Conservation (phyloP, 2,888 invertebrate species). For the Branchellion lobata region DNA sequence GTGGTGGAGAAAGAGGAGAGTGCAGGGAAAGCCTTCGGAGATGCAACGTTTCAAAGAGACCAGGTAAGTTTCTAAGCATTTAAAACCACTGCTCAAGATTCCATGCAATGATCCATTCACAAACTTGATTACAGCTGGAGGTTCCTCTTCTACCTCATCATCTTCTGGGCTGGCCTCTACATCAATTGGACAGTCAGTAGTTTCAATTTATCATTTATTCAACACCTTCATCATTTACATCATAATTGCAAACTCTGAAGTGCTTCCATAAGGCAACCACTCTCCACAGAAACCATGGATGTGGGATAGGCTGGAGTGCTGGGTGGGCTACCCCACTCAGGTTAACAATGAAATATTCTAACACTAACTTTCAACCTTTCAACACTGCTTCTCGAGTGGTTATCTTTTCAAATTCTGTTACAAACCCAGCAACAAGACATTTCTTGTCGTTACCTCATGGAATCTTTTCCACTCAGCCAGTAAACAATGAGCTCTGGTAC, state of each 20-base stretch:
- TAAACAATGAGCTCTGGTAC: constrained; percentile 85
- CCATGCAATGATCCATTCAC: background rate
- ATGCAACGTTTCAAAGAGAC: constrained; percentile 88
- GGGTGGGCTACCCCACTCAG: constrained; percentile 77
- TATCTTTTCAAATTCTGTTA: too few relatives aligned
- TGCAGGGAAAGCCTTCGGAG: constrained; percentile 83
- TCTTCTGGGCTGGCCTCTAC: constrained; percentile 50
- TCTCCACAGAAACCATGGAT: constrained; percentile 76
- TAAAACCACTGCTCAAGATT: background rate
- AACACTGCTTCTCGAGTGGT: too few relatives aligned
- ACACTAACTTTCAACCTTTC: too few relatives aligned
- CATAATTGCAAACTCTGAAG: too few relatives aligned
- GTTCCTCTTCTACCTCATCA: constrained; percentile 50
- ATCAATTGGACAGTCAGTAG: constrained; percentile 52
- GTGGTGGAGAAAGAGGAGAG: constrained; percentile 81
- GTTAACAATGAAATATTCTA: too few relatives aligned
- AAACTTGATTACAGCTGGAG: constrained; percentile 52
- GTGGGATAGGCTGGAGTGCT: constrained; percentile 85
- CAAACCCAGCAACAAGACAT: too few relatives aligned
- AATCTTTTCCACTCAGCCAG: constrained; percentile 72
- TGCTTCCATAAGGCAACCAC: too few relatives aligned
- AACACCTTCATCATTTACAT: too few relatives aligned
- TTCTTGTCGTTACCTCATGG: too few relatives aligned
- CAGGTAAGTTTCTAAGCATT: constrained; percentile 62
- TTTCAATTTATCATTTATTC: too few relatives aligned